Conservation (phyloP, 2,113 vertebrate species). For the Salvelinus sp. region DNA sequence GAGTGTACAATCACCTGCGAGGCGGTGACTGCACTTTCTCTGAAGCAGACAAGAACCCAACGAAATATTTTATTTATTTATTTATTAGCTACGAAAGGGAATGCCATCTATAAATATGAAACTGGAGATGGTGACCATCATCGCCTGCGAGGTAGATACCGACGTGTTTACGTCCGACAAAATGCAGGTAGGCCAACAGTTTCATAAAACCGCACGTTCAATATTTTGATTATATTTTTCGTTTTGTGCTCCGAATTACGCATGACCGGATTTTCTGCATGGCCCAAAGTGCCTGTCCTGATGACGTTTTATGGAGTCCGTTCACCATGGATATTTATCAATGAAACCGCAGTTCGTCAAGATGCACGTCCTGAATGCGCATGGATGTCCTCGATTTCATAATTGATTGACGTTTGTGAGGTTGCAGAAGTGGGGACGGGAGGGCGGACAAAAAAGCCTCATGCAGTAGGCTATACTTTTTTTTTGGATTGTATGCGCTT, state of each 20-base stretch:
- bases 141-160: slow-evolving; percentile 79
- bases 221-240: neutral
- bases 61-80: slow-evolving; percentile 14
- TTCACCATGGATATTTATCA: slow-evolving; percentile 71
- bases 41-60: too few relatives aligned
- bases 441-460: neutral
- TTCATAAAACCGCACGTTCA: slow-evolving; percentile 16
- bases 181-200: slow-evolving; percentile 65
- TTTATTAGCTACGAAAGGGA: slow-evolving; percentile 50
- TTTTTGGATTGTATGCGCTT: neutral
- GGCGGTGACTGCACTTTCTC: too few relatives aligned
- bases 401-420: slow-evolving; percentile 36
- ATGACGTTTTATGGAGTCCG: slow-evolving; percentile 23
- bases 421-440: slow-evolving; percentile 32
- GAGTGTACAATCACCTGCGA: too few relatives aligned
- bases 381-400: slow-evolving; percentile 29
- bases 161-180: slow-evolving; percentile 81
- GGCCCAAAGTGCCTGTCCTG: slow-evolving; percentile 38
- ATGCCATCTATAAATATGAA: slow-evolving; percentile 85
- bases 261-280: slow-evolving; percentile 30
- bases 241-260: neutral
- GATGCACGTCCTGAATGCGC: slow-evolving; percentile 45
- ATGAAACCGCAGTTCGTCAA: slow-evolving; percentile 69
- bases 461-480: neutral
- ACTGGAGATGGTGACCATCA: slow-evolving; percentile 82